Evolutionary conservation across 2,113 vertebrate species (phyloP), one percentile per base, ranked within the genome.

Genomic region (Mustela nigripes): DNA sequence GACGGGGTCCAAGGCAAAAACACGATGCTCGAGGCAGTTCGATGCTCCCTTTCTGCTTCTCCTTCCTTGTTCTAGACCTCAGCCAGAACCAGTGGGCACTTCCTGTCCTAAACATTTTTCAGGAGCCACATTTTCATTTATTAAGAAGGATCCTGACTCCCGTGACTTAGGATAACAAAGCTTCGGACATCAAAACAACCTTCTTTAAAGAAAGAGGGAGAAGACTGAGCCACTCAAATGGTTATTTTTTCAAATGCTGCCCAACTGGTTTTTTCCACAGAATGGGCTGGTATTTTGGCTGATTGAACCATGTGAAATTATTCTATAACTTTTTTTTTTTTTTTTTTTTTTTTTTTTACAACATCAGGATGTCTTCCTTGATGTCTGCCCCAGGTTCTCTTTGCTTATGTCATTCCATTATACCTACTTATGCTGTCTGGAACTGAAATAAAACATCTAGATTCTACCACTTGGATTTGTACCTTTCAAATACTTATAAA

Each of bases 401-500:
- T 60, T 60, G 73, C 74, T 95, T 39, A 11, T 36, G 58, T 76
- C 84, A 88, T 81, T 90, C 81, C 16, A 11, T 97, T 79, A 84
- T 33, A 94, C 48, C 94, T 36, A 31, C 63, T 87, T 73, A 31
- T 0, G 4, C 94, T 6, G 7, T 62, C 94, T 62, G 63, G 48
- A 63, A 86, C 80, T 71, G 85, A 88, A 63, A 82, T 85, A 96
- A 92, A 96, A 88, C 65, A 84, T 90, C 39, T 28, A 76, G 45
- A 92, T 65, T 60, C 63, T 21, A 39, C 80, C 42, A 19, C 58
- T 95, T 90, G 65, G 79, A 82, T 88, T 76, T 92, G 58, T 76
- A 78, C 94, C 78, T 95, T 94, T 95, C 60, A 85, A 95, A 91
- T 96, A 97, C 96, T 85, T 95, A 97, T 90, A 85, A 96, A 36